Conservation (phyloP, 1,140 invertebrate genomes). For the Vanessa tameamea region DNA sequence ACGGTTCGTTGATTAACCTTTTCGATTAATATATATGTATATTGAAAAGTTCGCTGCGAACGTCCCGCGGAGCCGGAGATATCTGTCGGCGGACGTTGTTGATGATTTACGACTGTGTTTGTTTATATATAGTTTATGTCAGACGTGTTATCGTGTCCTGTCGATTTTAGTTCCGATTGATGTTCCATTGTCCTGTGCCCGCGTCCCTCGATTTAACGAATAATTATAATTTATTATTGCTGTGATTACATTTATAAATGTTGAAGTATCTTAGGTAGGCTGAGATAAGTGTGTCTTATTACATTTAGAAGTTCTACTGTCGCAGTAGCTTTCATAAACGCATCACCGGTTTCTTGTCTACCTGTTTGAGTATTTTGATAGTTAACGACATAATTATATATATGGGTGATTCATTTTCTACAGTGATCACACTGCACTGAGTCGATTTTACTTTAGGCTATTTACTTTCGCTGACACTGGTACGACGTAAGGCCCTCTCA, state of each 20-base stretch:
- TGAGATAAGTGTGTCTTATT: constrained; percentile 74
- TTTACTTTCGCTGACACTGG: constrained; percentile 24
- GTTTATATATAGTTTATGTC: constrained; percentile 75
- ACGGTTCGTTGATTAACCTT: constrained; percentile 64
- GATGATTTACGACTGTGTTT: constrained; percentile 53
- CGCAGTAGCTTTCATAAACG: constrained; percentile 56
- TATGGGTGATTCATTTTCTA: constrained; percentile 49
- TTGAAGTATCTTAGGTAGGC: constrained; percentile 71
- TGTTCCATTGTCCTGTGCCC: constrained; percentile 69
- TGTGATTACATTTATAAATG: constrained; percentile 79
- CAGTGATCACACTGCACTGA: constrained; percentile 48
- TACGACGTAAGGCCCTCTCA: constrained; percentile 4
- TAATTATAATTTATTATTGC: constrained; percentile 78
- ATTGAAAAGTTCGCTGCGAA: constrained; percentile 47
- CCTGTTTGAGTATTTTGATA: constrained; percentile 42
- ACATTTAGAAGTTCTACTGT: constrained; percentile 62
- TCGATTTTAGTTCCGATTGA: constrained; percentile 69
- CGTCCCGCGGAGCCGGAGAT: constrained; percentile 37
- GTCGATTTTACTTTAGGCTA: constrained; percentile 45
- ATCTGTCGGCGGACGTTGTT: constrained; percentile 42
- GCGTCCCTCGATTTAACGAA: constrained; percentile 60
- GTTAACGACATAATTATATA: constrained; percentile 43
- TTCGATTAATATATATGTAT: constrained; percentile 64
- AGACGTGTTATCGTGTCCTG: constrained; percentile 68
- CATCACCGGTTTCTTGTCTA: constrained; percentile 44